These are phyloP conservation scores for Strongylocentrotus purpuratus DNA, from an alignment of 35 echinoderm and acorn worm species.

Conservation along the genomic window DNA sequence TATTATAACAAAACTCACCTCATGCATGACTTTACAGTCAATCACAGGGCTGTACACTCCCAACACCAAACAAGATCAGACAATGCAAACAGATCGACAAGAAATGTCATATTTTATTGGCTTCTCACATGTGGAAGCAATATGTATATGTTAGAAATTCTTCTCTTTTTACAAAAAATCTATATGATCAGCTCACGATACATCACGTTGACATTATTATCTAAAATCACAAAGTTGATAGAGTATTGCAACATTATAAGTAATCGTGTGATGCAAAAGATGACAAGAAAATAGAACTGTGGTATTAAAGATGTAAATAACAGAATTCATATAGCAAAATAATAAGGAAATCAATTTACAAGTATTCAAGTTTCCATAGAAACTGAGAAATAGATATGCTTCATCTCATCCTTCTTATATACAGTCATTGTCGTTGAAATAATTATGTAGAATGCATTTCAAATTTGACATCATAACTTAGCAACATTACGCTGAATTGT, in stretches of 20 bases:
- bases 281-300: not conserved
- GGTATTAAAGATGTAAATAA: not conserved
- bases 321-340: not conserved
- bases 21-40: too few species aligned
- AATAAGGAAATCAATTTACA: too few species aligned
- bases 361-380: too few species aligned
- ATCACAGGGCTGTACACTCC: not conserved
- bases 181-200: not conserved
- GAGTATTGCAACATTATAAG: not conserved
- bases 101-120: conserved; percentile 2
- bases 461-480: too few species aligned
- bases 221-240: not conserved
- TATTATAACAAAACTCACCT: too few species aligned
- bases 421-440: too few species aligned
- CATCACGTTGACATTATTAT: not conserved
- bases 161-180: not conserved
- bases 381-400: too few species aligned
- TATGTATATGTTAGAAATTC: not conserved
- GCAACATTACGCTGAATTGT: too few species aligned
- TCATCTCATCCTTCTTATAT: too few species aligned
- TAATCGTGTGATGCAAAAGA: not conserved
- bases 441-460: too few species aligned
- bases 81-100: not conserved
- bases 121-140: not conserved
- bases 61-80: not conserved